Evolutionary conservation across 2,888 invertebrate species (phyloP).

Genomic region (Vesta saturnalis): DNA sequence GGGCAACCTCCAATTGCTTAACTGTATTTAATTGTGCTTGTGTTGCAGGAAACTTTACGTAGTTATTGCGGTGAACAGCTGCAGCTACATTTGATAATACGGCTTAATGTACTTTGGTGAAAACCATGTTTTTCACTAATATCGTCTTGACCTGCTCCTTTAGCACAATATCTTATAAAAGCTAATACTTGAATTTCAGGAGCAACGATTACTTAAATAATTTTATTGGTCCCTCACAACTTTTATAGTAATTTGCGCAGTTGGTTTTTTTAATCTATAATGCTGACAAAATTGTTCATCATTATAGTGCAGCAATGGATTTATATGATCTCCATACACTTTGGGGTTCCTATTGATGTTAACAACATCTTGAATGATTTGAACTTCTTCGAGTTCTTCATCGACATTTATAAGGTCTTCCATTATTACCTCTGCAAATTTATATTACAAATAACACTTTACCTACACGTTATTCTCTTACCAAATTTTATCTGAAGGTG

Average conservation of each 20-base stretch:
- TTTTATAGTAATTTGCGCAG: not conserved
- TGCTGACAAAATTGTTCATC: not conserved
- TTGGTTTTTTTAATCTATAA: not conserved
- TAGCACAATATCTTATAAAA: not conserved
- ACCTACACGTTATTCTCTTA: not conserved
- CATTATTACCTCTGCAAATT: not conserved
- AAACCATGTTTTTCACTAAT: not conserved
- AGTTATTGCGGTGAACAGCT: not conserved
- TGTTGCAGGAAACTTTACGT: not conserved
- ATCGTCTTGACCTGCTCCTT: not conserved
- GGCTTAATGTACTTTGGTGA: not conserved
- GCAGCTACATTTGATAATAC: not conserved
- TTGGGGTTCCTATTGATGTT: not conserved
- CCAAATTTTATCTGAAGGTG: not conserved
- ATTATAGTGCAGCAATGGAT: not conserved
- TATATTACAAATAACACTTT: conserved; percentile 1
- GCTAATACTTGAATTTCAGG: not conserved
- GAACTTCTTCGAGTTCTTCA: not conserved
- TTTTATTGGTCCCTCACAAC: not conserved
- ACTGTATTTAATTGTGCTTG: not conserved
- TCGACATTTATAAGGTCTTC: not conserved
- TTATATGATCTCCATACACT: not conserved
- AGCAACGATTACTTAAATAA: not conserved
- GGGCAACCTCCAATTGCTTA: not conserved
- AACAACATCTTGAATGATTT: not conserved